Evolutionary conservation across 2,113 vertebrate species (phyloP).

Genomic region (Numenius arquata): DNA sequence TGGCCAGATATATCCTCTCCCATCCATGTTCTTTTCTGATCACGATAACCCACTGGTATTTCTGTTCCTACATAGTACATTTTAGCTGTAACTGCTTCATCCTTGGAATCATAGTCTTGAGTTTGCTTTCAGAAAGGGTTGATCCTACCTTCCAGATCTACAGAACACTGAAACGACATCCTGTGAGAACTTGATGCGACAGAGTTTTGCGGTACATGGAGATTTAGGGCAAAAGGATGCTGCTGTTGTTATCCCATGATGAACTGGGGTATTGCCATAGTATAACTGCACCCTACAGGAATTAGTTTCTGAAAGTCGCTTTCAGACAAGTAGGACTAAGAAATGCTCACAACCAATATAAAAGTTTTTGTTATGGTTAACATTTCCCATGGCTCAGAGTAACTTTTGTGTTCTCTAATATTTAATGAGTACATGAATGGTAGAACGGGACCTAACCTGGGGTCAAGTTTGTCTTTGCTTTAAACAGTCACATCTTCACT

Average conservation of each 20-base stretch:
- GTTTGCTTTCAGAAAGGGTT: background rate
- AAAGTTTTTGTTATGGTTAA: background rate
- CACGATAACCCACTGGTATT: background rate
- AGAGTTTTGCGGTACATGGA: background rate
- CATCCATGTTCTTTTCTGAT: background rate
- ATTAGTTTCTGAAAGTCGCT: background rate
- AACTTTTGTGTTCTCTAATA: background rate
- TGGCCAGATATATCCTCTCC: background rate
- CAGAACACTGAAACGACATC: background rate
- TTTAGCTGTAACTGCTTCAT: background rate
- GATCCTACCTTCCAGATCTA: background rate
- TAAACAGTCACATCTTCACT: background rate
- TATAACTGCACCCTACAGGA: background rate
- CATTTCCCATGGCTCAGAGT: background rate
- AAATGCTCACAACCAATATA: background rate
- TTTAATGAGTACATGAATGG: background rate
- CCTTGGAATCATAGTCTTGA: background rate
- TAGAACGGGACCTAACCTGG: background rate
- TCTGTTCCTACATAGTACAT: background rate
- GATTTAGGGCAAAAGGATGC: background rate
- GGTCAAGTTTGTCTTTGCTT: background rate
- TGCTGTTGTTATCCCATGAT: background rate
- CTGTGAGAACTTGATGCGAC: background rate
- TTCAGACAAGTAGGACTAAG: background rate
- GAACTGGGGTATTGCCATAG: background rate